A percentile compares a stretch with the other conserved stretches of the same genome.
Conservation (phyloP, 2,888 invertebrate species). For the Mimachlamys varia region DNA sequence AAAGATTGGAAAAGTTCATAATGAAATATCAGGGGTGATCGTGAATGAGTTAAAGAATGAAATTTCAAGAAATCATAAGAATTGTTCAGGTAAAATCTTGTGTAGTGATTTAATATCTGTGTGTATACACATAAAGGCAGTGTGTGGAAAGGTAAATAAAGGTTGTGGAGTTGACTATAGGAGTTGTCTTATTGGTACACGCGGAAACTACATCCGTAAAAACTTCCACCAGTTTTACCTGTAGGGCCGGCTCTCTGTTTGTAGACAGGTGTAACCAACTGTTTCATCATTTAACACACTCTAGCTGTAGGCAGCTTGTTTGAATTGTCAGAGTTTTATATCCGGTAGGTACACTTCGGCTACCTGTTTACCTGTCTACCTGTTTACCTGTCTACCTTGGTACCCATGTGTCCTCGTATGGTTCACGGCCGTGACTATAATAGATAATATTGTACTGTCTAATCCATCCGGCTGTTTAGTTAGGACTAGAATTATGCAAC, state of each 20-base stretch:
- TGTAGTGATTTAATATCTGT: neutral
- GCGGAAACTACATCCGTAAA: neutral
- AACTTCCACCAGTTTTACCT: slow-evolving; percentile 21
- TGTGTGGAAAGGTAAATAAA: too few species aligned
- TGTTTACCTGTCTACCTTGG: neutral
- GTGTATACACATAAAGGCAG: neutral
- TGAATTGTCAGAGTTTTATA: neutral
- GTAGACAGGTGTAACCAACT: slow-evolving; percentile 24
- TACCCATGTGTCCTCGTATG: neutral
- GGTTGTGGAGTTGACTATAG: neutral
- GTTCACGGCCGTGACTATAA: neutral
- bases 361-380: neutral
- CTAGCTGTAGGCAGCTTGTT: neutral
- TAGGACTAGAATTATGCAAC: too few species aligned
- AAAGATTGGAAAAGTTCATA: too few species aligned
- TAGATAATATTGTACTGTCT: too few species aligned
- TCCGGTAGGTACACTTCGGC: neutral
- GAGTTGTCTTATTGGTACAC: neutral
- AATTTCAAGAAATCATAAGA: too few species aligned
- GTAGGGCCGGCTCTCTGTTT: neutral
- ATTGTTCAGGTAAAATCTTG: too few species aligned
- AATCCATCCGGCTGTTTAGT: too few species aligned
- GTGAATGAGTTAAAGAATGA: too few species aligned
- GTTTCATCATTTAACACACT: neutral
- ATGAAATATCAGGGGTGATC: too few species aligned